Base-by-base conservation (phyloP, 2,888 invertebrate genomes). In the Apomyelois bistriatella region DNA sequence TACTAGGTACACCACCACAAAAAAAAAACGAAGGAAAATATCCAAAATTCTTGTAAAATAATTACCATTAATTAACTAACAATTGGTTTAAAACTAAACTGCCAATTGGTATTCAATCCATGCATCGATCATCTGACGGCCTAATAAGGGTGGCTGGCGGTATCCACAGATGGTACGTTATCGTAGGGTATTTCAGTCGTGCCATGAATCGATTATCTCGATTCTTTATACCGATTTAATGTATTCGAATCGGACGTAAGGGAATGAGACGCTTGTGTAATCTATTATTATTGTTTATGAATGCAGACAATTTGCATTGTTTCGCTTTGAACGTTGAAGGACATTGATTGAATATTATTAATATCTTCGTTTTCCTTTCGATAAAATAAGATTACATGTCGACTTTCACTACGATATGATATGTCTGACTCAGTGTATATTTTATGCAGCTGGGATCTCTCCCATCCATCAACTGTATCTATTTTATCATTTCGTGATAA, bases 121-220 rank as follows among this genome's bases (percentile, higher is more conserved):
- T 42, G 56, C 35, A 42, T 36, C 49, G 54, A 48, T 58, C 58
- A 58, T 59, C 22, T 53, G 57, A 50, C 56, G 32, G 54, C 66
- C 61, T 52, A 58, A 57, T 55, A 59, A 52, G 61, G 62, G 6
- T 40, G 13, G 58, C 54, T 57, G 52, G 58, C 57, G 54, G 48
- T 50, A 52, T 42, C 46, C 53, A 55, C 48, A 53, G 28, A 60
- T 56, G 56, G 55, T 46, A 42, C 30, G 54, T 54, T 61, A 58
- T 57, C 55, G 57, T 52, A 41, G 61, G 62, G 58, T 48, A 50
- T 16, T 13, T 12, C 49, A 55, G 48, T 55, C 66, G 68, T 65
- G 68, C 52, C 46, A 55, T 53, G 70, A 69, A 68, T 70, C 59
- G 48, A 59, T 65, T 63, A 67, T 62, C 53, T 56, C 54, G 58